Percentiles rank a stretch among this genome's conserved stretches.
Conservation (phyloP, 1,140 invertebrate genomes). For the Araneus ventricosus region DNA sequence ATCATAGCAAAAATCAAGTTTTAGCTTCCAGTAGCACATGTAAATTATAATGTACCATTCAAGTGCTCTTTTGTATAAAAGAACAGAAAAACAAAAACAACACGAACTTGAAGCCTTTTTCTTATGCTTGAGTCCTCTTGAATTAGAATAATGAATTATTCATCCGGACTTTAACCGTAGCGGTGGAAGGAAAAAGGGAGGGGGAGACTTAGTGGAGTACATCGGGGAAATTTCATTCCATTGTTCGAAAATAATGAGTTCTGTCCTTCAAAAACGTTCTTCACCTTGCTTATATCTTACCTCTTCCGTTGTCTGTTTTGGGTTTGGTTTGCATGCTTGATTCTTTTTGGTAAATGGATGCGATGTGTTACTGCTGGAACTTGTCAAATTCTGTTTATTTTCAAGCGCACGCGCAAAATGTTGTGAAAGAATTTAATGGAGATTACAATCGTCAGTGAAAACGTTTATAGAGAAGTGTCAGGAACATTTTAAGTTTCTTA, state of each 20-base stretch:
- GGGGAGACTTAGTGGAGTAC: not conserved
- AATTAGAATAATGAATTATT: constrained; percentile 59
- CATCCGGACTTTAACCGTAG: not conserved
- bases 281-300: not conserved
- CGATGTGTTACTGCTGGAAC: too few relatives aligned
- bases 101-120: not conserved
- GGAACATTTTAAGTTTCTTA: too few relatives aligned
- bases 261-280: constrained; percentile 1
- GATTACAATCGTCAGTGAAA: too few relatives aligned
- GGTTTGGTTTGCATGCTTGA: not conserved
- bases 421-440: too few relatives aligned
- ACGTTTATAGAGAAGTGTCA: too few relatives aligned
- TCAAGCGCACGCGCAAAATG: too few relatives aligned
- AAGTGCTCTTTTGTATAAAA: not conserved
- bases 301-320: not conserved
- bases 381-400: too few relatives aligned
- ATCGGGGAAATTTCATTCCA: constrained; percentile 34
- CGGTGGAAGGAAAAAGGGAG: not conserved
- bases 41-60: not conserved
- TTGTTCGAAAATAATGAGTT: constrained; percentile 55
- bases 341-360: too few relatives aligned
- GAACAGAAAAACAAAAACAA: not conserved
- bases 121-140: constrained; percentile 10
- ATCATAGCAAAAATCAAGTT: not conserved
- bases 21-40: not conserved